These are phyloP conservation scores for Aphrophora alni DNA, from an alignment of 2,888 invertebrate species.

Conservation along the genomic window DNA sequence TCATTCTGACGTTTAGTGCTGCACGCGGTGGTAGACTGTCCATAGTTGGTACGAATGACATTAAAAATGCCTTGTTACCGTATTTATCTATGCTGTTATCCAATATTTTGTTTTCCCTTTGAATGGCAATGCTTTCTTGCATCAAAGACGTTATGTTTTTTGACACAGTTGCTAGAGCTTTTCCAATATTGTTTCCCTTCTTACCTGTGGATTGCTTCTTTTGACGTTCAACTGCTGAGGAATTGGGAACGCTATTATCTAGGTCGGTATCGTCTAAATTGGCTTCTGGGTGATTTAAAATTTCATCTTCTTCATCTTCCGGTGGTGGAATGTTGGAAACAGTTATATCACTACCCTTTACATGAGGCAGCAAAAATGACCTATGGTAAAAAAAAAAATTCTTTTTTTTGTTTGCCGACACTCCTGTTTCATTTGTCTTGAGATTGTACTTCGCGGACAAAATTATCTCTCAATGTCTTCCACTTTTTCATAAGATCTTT, in stretches of 20 bases:
- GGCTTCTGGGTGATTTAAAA: too few species aligned
- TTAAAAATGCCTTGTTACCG: not conserved
- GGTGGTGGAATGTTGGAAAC: not conserved
- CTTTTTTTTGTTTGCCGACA: not conserved
- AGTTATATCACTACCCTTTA: not conserved
- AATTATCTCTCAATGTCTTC: constrained; percentile 15
- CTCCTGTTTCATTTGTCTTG: not conserved
- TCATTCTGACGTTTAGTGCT: not conserved
- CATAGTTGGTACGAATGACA: not conserved
- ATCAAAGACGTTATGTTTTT: not conserved
- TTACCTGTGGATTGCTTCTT: too few species aligned
- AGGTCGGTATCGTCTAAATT: too few species aligned
- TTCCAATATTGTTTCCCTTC: too few species aligned
- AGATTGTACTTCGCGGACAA: not conserved
- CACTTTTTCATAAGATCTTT: constrained; percentile 19
- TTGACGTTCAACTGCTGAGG: too few species aligned
- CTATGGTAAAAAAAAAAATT: constrained; percentile 7
- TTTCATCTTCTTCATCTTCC: not conserved
- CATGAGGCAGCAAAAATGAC: not conserved
- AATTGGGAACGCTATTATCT: not conserved
- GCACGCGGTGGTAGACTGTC: not conserved
- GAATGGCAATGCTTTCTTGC: not conserved
- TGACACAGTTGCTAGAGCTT: not conserved
- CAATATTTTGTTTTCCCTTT: not conserved
- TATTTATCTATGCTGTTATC: not conserved